Conservation (phyloP, 2,113 vertebrate species). For the Istiophorus platypterus region DNA sequence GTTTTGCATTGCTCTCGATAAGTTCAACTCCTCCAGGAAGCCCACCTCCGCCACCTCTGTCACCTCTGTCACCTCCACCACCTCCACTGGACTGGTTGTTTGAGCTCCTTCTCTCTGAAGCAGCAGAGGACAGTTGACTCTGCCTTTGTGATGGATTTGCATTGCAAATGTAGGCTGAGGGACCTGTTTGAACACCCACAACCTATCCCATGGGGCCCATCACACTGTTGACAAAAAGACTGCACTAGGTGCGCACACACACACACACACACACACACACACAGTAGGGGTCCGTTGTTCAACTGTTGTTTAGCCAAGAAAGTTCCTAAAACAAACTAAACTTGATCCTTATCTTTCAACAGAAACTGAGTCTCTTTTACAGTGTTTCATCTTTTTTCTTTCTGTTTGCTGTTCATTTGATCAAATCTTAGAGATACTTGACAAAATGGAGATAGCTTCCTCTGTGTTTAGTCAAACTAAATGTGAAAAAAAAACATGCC, state of each 20-base stretch:
- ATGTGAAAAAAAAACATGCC: too few species aligned
- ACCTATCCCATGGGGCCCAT: conserved; percentile 32
- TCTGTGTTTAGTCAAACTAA: not conserved
- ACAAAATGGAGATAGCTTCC: not conserved
- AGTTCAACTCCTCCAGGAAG: conserved; percentile 48
- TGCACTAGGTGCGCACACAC: not conserved
- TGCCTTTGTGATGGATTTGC: conserved; percentile 59
- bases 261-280: conserved; percentile 10
- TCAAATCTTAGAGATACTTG: not conserved
- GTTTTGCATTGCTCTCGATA: conserved; percentile 61
- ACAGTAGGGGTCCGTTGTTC: not conserved
- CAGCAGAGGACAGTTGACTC: conserved; percentile 50
- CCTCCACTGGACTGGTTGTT: not conserved
- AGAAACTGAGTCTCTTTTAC: not conserved
- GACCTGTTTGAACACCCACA: conserved; percentile 50
- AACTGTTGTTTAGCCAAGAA: conserved; percentile 1
- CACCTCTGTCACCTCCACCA: not conserved
- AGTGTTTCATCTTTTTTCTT: not conserved
- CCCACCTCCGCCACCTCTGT: conserved; percentile 10
- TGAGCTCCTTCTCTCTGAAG: not conserved
- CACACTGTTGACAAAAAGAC: conserved; percentile 42
- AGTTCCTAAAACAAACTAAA: conserved; percentile 21
- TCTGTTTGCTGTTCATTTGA: not conserved
- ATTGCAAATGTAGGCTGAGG: conserved; percentile 68
- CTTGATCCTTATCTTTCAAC: conserved; percentile 3